These are phyloP conservation scores for Dryoscopus gambensis DNA, from an alignment of 2,113 vertebrate species.

Conservation along the genomic window DNA sequence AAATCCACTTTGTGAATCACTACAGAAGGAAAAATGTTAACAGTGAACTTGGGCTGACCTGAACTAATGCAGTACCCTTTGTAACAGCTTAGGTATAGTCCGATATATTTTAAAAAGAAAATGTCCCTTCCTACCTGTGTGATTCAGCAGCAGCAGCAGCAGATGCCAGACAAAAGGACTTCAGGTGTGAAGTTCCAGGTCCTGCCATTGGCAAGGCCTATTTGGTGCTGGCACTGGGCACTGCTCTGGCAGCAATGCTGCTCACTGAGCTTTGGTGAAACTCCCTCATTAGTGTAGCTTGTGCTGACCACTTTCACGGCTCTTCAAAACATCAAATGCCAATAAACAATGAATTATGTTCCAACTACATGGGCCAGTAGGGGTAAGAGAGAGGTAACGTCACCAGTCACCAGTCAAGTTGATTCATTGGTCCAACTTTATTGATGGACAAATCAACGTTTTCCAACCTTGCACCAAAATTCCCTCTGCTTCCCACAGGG, in stretches of 20 bases:
- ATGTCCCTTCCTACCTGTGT: background rate
- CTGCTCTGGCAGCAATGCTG: background rate
- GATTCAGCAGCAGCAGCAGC: background rate
- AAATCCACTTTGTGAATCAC: background rate
- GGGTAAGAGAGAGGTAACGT: background rate
- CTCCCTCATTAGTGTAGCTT: fast-evolving
- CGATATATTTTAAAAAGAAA: background rate
- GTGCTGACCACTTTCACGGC: fast-evolving
- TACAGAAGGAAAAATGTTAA: background rate
- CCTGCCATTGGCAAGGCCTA: no score
- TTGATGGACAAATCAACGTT: background rate
- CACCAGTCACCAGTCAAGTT: background rate
- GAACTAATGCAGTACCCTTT: background rate
- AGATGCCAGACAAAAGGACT: background rate
- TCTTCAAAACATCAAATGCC: background rate
- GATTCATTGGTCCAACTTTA: background rate
- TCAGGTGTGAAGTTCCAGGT: background rate
- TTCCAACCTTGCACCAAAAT: background rate
- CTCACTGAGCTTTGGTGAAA: no score
- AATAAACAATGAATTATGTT: background rate
- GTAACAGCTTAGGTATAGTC: background rate
- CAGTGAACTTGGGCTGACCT: background rate
- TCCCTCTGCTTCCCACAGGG: fast-evolving
- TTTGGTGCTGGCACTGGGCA: fast-evolving
- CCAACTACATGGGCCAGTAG: background rate